A percentile compares a stretch with the other conserved stretches of the same genome.
These are phyloP conservation scores for Microdon myrmicae DNA, from an alignment of 2,888 invertebrate genomes.

Conservation along the genomic window DNA sequence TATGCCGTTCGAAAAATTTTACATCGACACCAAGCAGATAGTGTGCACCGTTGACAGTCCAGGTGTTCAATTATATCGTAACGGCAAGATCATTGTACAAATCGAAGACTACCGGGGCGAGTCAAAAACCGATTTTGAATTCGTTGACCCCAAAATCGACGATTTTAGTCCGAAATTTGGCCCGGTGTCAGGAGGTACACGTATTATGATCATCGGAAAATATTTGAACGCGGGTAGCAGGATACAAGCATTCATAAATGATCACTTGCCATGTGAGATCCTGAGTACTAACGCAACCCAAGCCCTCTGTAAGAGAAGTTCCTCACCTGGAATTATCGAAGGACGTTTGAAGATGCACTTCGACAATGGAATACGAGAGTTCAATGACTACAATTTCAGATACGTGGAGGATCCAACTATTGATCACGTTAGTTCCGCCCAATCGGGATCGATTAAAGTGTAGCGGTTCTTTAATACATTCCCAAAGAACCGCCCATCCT, in stretches of 20 bases:
- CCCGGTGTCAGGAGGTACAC: slow-evolving; percentile 94
- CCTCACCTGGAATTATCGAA: slow-evolving; percentile 76
- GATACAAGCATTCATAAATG: slow-evolving; percentile 88
- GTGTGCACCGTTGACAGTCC: slow-evolving; percentile 93
- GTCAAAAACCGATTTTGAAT: slow-evolving; percentile 84
- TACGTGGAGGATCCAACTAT: slow-evolving; percentile 92
- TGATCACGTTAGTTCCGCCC: slow-evolving; percentile 84
- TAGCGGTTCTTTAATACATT: too few relatives aligned
- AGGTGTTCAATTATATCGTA: slow-evolving; percentile 77
- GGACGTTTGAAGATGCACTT: slow-evolving; percentile 83
- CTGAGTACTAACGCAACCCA: slow-evolving; percentile 79
- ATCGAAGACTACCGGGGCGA: slow-evolving; percentile 91
- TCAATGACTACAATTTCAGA: slow-evolving; percentile 83
- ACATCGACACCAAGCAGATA: slow-evolving; percentile 89
- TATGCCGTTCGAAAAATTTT: slow-evolving; percentile 86
- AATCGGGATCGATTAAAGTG: slow-evolving; percentile 78
- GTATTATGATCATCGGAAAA: slow-evolving; percentile 87
- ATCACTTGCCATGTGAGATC: slow-evolving; percentile 83
- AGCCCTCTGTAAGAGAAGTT: slow-evolving; percentile 84
- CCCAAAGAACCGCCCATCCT: too few relatives aligned
- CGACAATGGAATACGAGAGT: slow-evolving; percentile 78
- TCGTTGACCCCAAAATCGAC: slow-evolving; percentile 89
- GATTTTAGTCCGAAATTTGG: slow-evolving; percentile 88
- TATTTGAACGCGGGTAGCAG: slow-evolving; percentile 96
- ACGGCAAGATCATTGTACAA: slow-evolving; percentile 90